A percentile compares a stretch with the other conserved stretches of the same genome.
Conservation (phyloP, 2,888 invertebrate species). For the Abscondita cerata region DNA sequence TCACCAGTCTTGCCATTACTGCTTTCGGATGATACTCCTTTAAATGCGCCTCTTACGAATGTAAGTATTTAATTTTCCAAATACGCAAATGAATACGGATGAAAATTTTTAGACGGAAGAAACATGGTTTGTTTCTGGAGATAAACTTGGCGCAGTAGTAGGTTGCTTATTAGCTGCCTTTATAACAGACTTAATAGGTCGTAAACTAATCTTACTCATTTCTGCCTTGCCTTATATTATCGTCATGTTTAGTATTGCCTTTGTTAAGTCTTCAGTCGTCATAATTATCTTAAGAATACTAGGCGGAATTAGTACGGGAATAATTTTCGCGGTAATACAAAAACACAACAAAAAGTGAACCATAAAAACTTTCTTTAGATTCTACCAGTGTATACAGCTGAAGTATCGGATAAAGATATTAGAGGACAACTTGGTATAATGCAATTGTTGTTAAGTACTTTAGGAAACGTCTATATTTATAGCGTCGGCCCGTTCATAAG, state of each 20-base stretch:
- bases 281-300: slow-evolving; percentile 66
- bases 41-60: not conserved
- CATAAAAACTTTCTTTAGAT: slow-evolving; percentile 46
- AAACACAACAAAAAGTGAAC: not conserved
- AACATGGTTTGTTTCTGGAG: not conserved
- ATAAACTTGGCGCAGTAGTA: not conserved
- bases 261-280: slow-evolving; percentile 56
- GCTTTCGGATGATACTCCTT: slow-evolving; percentile 12
- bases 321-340: not conserved
- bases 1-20: slow-evolving; percentile 65
- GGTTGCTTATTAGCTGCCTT: slow-evolving; percentile 56
- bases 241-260: slow-evolving; percentile 59
- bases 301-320: not conserved
- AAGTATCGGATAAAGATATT: slow-evolving; percentile 56
- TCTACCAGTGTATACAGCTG: slow-evolving; percentile 51
- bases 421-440: slow-evolving; percentile 51
- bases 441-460: slow-evolving; percentile 33
- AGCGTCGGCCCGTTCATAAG: slow-evolving; percentile 62
- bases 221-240: slow-evolving; percentile 62
- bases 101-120: not conserved
- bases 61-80: not conserved
- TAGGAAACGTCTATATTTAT: slow-evolving; percentile 60
- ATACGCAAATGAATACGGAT: no score
- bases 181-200: slow-evolving; percentile 64
- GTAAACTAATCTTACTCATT: slow-evolving; percentile 62